Evolutionary conservation across 2,113 vertebrate genomes (phyloP).

Genomic region (Protobothrops flavoviridis): DNA sequence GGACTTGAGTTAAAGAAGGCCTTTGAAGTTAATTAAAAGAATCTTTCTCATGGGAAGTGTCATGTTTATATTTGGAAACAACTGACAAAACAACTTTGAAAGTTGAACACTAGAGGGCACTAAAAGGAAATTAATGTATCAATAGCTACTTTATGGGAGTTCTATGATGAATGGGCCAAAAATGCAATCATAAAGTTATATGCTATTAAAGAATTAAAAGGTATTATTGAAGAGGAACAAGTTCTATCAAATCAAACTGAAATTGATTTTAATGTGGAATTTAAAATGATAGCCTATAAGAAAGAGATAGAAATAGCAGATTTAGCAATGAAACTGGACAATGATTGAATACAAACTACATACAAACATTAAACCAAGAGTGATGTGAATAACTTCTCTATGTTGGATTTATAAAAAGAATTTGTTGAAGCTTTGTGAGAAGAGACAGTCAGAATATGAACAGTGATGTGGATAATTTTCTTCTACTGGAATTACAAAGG

Average conservation of each 20-base stretch:
- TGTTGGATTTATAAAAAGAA: background rate
- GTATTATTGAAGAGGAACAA: background rate
- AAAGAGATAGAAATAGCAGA: background rate
- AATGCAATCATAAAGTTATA: background rate
- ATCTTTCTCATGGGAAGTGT: background rate
- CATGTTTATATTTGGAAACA: background rate
- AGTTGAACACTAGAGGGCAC: background rate
- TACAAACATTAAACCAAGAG: background rate
- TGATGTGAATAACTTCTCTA: background rate
- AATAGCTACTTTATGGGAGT: background rate
- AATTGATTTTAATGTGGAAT: background rate
- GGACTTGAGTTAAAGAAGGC: background rate
- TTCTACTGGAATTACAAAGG: background rate
- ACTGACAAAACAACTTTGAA: background rate
- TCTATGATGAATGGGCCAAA: background rate
- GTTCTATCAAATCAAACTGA: background rate
- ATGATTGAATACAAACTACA: background rate
- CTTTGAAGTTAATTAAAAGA: background rate
- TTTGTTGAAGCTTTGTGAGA: background rate
- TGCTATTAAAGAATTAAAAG: background rate
- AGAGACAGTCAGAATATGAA: background rate
- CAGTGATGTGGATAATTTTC: background rate
- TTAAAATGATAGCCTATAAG: background rate
- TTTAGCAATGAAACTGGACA: background rate
- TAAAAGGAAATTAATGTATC: background rate